These are phyloP conservation scores for Panagrolaimus sp. DNA, from an alignment of 1,140 invertebrate genomes.

Conservation along the genomic window DNA sequence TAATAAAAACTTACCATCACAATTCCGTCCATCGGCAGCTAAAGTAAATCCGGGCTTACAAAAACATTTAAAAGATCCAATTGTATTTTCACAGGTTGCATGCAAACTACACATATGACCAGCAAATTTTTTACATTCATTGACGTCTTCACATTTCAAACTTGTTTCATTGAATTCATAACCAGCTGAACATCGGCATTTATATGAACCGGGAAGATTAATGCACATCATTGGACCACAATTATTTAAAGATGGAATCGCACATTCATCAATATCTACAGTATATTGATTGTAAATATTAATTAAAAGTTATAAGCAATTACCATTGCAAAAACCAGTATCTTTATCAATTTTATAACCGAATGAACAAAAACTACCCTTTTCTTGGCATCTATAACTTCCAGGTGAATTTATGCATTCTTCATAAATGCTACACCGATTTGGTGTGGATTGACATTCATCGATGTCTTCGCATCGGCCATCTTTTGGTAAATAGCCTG, in stretches of 20 bases:
- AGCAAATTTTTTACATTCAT: slow-evolving; percentile 56
- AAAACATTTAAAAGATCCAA: slow-evolving; percentile 57
- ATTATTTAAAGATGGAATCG: slow-evolving; percentile 59
- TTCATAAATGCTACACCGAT: slow-evolving; percentile 68
- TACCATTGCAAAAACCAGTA: slow-evolving; percentile 56
- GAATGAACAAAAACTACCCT: slow-evolving; percentile 50
- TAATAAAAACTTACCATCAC: slow-evolving; percentile 48
- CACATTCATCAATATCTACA: slow-evolving; percentile 61
- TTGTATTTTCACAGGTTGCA: slow-evolving; percentile 57
- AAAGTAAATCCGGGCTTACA: slow-evolving; percentile 63
- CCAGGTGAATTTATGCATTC: slow-evolving; percentile 86
- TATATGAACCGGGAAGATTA: slow-evolving; percentile 60
- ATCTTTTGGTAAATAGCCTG: slow-evolving; percentile 62
- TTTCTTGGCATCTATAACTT: slow-evolving; percentile 61
- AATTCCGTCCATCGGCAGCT: slow-evolving; percentile 46
- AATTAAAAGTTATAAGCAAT: neutral
- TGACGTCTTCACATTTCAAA: slow-evolving; percentile 51
- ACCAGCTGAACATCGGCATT: slow-evolving; percentile 63
- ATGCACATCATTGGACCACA: slow-evolving; percentile 63
- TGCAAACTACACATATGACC: slow-evolving; percentile 56
- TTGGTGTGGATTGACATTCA: slow-evolving; percentile 72
- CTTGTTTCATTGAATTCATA: slow-evolving; percentile 60
- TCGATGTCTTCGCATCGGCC: slow-evolving; percentile 72
- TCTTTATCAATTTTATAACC: slow-evolving; percentile 53
- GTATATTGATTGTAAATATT: neutral